A percentile compares a stretch with the other conserved stretches of the same genome.
Conservation (phyloP, 30 jellyfish, hydroid and myxozoan species). For the Pseudorhiza aurosa region DNA sequence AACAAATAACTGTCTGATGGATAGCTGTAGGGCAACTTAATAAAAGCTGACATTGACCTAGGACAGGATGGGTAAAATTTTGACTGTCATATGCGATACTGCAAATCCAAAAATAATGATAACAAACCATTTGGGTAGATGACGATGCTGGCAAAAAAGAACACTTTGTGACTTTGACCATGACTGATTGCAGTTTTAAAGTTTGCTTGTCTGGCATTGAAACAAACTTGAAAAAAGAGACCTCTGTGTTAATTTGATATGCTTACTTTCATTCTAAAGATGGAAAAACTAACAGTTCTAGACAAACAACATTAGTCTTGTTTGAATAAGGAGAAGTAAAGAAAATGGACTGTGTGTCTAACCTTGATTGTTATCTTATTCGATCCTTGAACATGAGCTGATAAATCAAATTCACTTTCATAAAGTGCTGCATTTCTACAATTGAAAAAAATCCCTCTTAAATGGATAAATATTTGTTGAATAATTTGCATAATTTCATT, state of each 20-base stretch:
- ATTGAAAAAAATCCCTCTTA: too few species aligned
- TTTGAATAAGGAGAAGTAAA: neutral
- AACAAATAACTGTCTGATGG: too few species aligned
- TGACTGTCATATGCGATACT: too few species aligned
- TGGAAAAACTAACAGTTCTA: neutral
- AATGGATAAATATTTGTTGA: too few species aligned
- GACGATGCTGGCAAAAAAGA: conserved; percentile 3
- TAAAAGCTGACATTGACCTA: too few species aligned
- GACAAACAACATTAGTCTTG: too few species aligned
- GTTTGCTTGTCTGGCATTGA: conserved; percentile 68
- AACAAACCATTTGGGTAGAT: conserved; percentile 11
- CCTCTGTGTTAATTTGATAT: neutral
- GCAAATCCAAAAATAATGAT: too few species aligned
- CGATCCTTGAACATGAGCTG: conserved; percentile 73
- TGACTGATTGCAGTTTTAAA: conserved; percentile 73
- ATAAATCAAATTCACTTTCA: conserved; percentile 80
- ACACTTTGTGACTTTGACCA: conserved; percentile 66
- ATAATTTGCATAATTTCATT: too few species aligned
- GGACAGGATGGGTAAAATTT: too few species aligned
- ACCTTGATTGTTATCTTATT: conserved; percentile 83
- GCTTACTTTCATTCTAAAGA: neutral
- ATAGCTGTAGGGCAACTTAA: too few species aligned
- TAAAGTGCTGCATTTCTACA: conserved; percentile 65
- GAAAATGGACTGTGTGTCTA: neutral
- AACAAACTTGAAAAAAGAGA: conserved; percentile 57